A percentile compares a stretch with the other conserved stretches of the same genome.
phyloP scores from a whole-genome alignment of 2,113 vertebrate genomes.

The Cepphus grylle region DNA sequence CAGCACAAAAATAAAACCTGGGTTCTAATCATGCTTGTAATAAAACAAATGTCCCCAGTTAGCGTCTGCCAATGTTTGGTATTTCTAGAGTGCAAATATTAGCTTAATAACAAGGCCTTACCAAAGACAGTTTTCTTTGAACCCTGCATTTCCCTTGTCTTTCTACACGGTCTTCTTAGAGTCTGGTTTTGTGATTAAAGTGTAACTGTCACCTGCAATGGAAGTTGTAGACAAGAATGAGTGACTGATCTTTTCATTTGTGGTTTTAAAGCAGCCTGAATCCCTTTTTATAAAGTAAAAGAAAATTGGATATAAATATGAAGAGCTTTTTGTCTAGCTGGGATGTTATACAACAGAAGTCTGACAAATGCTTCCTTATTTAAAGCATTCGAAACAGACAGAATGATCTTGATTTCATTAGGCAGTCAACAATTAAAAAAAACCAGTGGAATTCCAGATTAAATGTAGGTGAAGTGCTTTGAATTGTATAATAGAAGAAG shows the following conservation, averaged over 20 bases:
- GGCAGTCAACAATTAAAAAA: background rate
- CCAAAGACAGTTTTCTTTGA: background rate
- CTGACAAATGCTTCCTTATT: background rate
- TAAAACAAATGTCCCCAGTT: background rate
- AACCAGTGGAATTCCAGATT: background rate
- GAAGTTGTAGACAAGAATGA: background rate
- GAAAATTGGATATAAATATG: background rate
- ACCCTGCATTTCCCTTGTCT: background rate
- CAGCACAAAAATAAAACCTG: conserved; percentile 2
- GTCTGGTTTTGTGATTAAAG: background rate
- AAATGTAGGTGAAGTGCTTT: background rate
- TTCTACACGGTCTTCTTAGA: background rate
- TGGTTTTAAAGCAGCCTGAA: background rate
- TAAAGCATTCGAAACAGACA: background rate
- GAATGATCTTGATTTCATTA: background rate
- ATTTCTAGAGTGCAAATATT: background rate
- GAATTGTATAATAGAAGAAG: background rate
- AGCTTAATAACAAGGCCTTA: background rate
- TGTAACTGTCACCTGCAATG: background rate
- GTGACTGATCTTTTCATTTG: background rate
- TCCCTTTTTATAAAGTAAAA: background rate
- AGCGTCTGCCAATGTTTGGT: background rate
- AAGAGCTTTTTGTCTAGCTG: background rate
- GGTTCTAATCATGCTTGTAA: background rate
- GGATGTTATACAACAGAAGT: background rate